Evolutionary conservation across 2,888 invertebrate genomes (phyloP), one percentile per base, ranked within the genome.

Genomic region (Troides helena): DNA sequence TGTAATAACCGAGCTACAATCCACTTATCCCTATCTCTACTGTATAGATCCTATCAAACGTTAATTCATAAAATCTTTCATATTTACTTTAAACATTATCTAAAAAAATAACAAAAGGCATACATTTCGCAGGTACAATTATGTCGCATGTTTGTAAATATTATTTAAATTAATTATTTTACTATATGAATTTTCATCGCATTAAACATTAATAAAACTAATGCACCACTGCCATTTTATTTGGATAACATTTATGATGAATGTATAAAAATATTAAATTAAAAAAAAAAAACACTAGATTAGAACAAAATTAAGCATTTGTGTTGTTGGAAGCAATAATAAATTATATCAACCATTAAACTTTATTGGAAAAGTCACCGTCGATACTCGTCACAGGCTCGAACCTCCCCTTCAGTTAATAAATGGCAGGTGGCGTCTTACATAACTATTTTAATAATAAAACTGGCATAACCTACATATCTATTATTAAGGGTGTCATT

Each of bases 401-500:
- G 39, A 39, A 39, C 39, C 39, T 39, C 39, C 53, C 18, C 53
- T 46, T 65, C 25, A 58, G 62, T 70, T 66, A 70, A 70, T 70
- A 63, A 68, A 43, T n/a, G 56, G 58, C 23, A 58, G 62, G 70
- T 70, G 66, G 39, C 65, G 63, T 63, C 66, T 66, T 56, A 67
- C 43, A 66, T 70, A 58, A 66, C 62, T 53, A 67, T 25, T 62
- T 63, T 43, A 66, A 65, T 59, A 63, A 57, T 65, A 56, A 62
- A 66, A 70, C 66, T 66, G 70, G 70, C 70, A 70, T 70, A 62
- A 64, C 36, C 65, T 58, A 66, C 50, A 12, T 53, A 25, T n/a
- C 14, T 25, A 63, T 53, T 18, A 58, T 46, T 58, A 62, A 39
- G 3, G n/a, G 12, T 65, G 56, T 62, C 56, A 68, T 46, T 61